Evolutionary conservation across 1,140 invertebrate species (phyloP).

Genomic region (Pararge aegeria): DNA sequence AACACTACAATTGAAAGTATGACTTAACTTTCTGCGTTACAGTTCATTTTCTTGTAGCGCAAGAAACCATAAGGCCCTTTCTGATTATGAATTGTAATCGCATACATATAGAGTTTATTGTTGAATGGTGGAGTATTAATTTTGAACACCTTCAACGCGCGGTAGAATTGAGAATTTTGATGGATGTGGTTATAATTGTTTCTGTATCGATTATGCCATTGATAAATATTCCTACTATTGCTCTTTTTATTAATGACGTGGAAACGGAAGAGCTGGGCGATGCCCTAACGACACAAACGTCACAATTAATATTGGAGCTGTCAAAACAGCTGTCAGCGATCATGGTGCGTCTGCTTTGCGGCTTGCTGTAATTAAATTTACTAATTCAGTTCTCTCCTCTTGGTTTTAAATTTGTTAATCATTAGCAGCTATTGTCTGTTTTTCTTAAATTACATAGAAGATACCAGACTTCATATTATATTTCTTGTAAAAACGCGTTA

Average conservation of each 20-base stretch:
- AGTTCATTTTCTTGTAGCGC: slow-evolving; percentile 32
- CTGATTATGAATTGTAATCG: slow-evolving; percentile 40
- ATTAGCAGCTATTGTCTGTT: neutral
- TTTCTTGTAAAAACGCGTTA: no score
- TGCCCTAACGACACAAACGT: slow-evolving; percentile 71
- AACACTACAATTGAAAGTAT: slow-evolving; percentile 32
- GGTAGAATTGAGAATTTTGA: slow-evolving; percentile 72
- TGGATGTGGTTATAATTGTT: slow-evolving; percentile 79
- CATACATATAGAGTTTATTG: slow-evolving; percentile 32
- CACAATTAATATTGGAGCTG: slow-evolving; percentile 76
- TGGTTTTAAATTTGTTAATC: slow-evolving; percentile 8
- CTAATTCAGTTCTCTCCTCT: slow-evolving; percentile 25
- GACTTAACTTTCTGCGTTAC: slow-evolving; percentile 36
- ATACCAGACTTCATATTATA: no score
- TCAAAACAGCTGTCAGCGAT: slow-evolving; percentile 74
- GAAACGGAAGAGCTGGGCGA: slow-evolving; percentile 71
- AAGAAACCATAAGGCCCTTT: neutral
- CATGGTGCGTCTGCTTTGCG: slow-evolving; percentile 45
- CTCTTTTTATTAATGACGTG: slow-evolving; percentile 79
- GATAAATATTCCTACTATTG: slow-evolving; percentile 78
- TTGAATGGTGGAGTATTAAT: slow-evolving; percentile 36
- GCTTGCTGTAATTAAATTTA: slow-evolving; percentile 60
- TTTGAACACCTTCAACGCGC: slow-evolving; percentile 48
- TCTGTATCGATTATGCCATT: slow-evolving; percentile 80
- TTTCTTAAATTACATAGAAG: no score